Percentiles rank a stretch among this genome's conserved stretches.
These are phyloP conservation scores for Rhagium mordax DNA, from an alignment of 2,888 invertebrate species.

Conservation along the genomic window DNA sequence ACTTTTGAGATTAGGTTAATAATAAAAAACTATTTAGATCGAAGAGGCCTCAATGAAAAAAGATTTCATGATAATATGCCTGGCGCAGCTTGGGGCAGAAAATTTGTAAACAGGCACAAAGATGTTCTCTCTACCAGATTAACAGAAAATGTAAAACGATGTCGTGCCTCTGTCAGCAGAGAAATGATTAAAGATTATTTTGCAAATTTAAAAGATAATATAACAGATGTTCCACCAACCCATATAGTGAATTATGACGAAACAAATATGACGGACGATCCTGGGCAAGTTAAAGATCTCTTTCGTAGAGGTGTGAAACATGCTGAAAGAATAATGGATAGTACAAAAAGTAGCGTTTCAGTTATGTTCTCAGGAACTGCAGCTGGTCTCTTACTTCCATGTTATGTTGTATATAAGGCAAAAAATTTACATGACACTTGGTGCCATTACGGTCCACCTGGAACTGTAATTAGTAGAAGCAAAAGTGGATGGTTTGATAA, in stretches of 20 bases:
- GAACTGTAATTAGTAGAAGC: not conserved
- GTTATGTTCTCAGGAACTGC: not conserved
- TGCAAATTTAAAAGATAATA: not conserved
- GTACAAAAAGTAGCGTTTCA: not conserved
- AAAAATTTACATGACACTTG: not conserved
- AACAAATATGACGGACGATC: not conserved
- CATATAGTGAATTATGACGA: slow-evolving; percentile 2
- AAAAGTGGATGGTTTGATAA: not conserved
- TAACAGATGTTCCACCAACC: not conserved
- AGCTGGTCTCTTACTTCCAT: not conserved
- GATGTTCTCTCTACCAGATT: not conserved
- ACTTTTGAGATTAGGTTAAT: too few species aligned
- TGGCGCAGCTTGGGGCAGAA: too few species aligned
- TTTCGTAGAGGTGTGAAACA: not conserved
- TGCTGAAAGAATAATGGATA: not conserved
- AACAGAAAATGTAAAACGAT: not conserved
- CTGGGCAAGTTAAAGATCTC: not conserved
- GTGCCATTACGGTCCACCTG: not conserved
- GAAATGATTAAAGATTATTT: not conserved
- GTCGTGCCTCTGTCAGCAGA: not conserved
- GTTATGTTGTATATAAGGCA: slow-evolving; percentile 1
- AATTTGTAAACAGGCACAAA: too few species aligned
- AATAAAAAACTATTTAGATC: too few species aligned
- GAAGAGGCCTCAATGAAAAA: too few species aligned
- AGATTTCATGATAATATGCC: too few species aligned